Percentiles rank a stretch among this genome's conserved stretches.
Conservation (phyloP, 2,797 vertebrate genomes). For the Masticophis lateralis region DNA sequence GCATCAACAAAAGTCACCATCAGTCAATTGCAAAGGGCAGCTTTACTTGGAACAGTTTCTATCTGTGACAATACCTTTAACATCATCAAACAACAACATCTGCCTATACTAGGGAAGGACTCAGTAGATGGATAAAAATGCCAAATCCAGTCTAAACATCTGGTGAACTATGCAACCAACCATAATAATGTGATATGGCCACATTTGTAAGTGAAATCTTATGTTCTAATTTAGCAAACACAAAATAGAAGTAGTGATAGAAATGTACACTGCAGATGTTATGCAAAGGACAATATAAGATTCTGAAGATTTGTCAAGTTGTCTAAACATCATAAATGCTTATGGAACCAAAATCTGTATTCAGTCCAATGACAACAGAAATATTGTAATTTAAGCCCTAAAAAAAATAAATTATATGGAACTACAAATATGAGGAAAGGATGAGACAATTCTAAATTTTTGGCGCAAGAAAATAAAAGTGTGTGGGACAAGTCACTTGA, state of each 20-base stretch:
- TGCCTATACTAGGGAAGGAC: background rate
- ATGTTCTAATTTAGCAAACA: background rate
- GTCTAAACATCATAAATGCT: conserved; percentile 12
- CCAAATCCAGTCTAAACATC: background rate
- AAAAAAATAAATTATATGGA: conserved; percentile 1
- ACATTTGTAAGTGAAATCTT: background rate
- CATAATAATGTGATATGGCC: background rate
- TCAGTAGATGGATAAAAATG: background rate
- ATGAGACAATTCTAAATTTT: conserved; percentile 4
- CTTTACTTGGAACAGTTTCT: background rate
- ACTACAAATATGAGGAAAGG: conserved; percentile 1
- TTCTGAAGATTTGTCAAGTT: background rate
- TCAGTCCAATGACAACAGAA: conserved; percentile 19
- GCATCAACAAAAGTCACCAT: background rate
- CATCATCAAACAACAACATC: background rate
- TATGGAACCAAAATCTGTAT: conserved; percentile 6
- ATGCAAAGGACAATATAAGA: conserved; percentile 4
- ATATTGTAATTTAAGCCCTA: background rate
- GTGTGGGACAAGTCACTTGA: background rate
- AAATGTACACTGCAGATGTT: background rate
- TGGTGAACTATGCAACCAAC: background rate
- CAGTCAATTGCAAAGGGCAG: background rate
- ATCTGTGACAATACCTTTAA: background rate
- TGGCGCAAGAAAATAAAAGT: conserved; percentile 6
- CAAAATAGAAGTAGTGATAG: background rate